Conservation (phyloP, 2,888 invertebrate species). For the Galeopsomyia nigrocyanea region DNA sequence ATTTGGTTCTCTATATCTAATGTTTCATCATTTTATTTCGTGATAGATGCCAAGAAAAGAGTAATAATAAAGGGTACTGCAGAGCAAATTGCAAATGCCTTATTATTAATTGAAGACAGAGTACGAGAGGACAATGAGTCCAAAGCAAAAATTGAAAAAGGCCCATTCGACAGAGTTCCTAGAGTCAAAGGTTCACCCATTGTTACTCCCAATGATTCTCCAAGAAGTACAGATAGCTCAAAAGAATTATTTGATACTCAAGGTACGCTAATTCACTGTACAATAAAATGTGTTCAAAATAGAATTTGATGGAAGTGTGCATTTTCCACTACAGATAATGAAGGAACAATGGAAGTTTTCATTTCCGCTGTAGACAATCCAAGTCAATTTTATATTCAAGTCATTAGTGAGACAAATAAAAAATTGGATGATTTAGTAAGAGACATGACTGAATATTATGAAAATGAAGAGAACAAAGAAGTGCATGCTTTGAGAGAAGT, state of each 20-base stretch:
- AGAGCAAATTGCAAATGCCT: slow-evolving; percentile 82
- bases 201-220: slow-evolving; percentile 42
- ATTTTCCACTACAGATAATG: slow-evolving; percentile 58
- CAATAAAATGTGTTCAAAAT: neutral
- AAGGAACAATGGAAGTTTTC: slow-evolving; percentile 84
- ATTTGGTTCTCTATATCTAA: slow-evolving; percentile 8
- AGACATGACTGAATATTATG: slow-evolving; percentile 88
- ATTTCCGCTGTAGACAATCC: slow-evolving; percentile 89
- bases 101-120: slow-evolving; percentile 79
- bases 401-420: slow-evolving; percentile 80
- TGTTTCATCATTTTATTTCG: slow-evolving; percentile 45
- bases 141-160: slow-evolving; percentile 50
- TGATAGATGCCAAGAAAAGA: slow-evolving; percentile 58
- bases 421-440: slow-evolving; percentile 84
- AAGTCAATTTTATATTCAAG: slow-evolving; percentile 87
- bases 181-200: slow-evolving; percentile 53
- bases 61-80: slow-evolving; percentile 76
- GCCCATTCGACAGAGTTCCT: slow-evolving; percentile 49
- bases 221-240: slow-evolving; percentile 17
- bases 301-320: slow-evolving; percentile 8
- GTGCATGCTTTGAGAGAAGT: slow-evolving; percentile 70
- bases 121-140: slow-evolving; percentile 69
- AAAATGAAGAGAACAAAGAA: slow-evolving; percentile 74
- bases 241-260: slow-evolving; percentile 35
- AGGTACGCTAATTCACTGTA: slow-evolving; percentile 7